Base-by-base conservation (phyloP, 1,140 invertebrate genomes). In the Triops cancriformis region DNA sequence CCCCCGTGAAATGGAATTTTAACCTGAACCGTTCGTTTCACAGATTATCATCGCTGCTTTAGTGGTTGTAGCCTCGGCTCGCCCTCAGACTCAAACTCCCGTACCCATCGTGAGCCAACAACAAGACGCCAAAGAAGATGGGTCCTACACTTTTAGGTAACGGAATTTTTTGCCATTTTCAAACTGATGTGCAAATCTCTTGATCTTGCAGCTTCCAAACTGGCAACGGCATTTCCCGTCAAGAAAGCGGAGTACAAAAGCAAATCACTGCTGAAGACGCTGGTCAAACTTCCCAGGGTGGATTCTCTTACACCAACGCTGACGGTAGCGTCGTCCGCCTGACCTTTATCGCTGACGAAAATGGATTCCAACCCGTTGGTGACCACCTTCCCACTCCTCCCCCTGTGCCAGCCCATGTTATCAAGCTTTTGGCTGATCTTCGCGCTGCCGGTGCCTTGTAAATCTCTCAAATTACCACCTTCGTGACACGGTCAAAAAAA, bases 181-280 rank as follows among this genome's bases (percentile, higher is more conserved):
- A n/a, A 72, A 27, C 23, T 26, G 2, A 72, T 26, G 31, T 7
- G 2, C 31, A n/a, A 64, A 37, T 75, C 6, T 18, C 41, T 72
- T 77, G 11, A 26, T 7, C 3, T 76, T 80, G 3, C 83, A 91
- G 89, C 82, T 91, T 93, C 84, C 93, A 94, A 85, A 94, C 93
- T 78, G 92, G 91, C 9, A 94, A 95, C 85, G 91, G 93, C 83
- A 94, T 94, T 79, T 84, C 91, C 1, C 91, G 85, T 86, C 84
- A 80, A 85, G 93, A 95, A 85, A 88, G 90, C 79, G 93, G 93
- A 76, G 93, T 88, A 86, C 85, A 94, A 76, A 94, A 91, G 84
- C 87, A 76, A 73, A 64, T 79, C 11, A 90, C 89, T 0, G 85
- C 89, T 23, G 87, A 89, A 79, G 85, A 88, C 37, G 85, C 88